Evolutionary conservation across 2,113 vertebrate genomes (phyloP).

Genomic region (Otocyon megalotis): DNA sequence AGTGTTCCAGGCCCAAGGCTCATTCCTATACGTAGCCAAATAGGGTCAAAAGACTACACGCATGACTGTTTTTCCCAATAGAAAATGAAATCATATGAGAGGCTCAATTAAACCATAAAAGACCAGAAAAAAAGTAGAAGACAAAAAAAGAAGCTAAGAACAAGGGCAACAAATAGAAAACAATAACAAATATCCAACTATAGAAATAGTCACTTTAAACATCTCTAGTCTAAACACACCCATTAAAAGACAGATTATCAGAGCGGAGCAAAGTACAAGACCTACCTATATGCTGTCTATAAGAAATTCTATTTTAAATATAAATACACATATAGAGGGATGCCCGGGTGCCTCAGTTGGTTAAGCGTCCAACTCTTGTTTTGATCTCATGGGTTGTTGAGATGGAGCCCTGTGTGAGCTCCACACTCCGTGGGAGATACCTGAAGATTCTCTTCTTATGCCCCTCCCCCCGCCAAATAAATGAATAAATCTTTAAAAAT

Average conservation of each 20-base stretch:
- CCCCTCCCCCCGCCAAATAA: background rate
- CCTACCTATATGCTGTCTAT: background rate
- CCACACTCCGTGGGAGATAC: background rate
- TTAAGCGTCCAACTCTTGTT: background rate
- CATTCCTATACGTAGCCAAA: background rate
- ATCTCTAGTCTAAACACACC: background rate
- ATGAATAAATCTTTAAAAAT: background rate
- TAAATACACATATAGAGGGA: background rate
- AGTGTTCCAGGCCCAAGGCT: background rate
- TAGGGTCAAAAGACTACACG: background rate
- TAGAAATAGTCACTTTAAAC: background rate
- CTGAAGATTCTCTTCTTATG: background rate
- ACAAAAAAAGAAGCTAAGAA: background rate
- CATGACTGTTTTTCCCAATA: background rate
- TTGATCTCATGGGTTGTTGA: background rate
- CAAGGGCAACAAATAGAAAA: background rate
- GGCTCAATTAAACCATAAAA: background rate
- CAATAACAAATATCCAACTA: background rate
- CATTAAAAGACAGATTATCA: background rate
- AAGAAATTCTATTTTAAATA: background rate
- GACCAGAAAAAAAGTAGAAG: background rate
- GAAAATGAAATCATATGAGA: background rate
- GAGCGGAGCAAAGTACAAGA: background rate
- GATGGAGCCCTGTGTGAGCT: background rate
- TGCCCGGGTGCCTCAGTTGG: background rate